Evolutionary conservation across 2,888 invertebrate genomes (phyloP).

Genomic region (Escarpia spicata): DNA sequence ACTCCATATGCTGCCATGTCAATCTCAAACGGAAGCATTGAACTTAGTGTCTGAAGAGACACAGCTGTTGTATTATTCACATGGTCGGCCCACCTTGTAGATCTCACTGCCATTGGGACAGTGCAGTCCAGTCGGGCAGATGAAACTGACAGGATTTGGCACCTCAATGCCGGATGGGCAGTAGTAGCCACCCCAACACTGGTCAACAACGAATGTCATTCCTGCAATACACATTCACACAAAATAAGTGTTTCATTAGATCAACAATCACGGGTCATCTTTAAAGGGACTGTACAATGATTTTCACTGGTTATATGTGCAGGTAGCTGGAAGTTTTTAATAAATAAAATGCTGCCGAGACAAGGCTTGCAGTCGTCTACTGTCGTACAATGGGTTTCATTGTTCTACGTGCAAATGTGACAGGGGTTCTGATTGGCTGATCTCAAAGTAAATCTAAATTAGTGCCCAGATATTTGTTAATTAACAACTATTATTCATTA

Average conservation of each 20-base stretch:
- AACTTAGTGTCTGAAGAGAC: background rate
- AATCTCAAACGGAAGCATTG: background rate
- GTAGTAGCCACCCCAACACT: constrained; percentile 62
- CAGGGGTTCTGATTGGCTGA: too few species aligned
- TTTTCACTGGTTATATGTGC: too few species aligned
- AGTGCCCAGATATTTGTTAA: too few species aligned
- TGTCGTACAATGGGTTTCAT: constrained; percentile 50
- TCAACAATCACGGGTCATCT: too few species aligned
- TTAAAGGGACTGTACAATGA: too few species aligned
- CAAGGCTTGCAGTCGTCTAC: constrained; percentile 55
- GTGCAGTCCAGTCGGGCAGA: constrained; percentile 58
- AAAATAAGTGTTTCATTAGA: too few species aligned
- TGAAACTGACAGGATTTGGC: constrained; percentile 52
- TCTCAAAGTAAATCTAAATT: too few species aligned
- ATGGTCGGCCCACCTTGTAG: constrained; percentile 49
- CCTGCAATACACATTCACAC: constrained; percentile 44
- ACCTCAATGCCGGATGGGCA: constrained; percentile 55
- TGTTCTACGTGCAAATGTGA: constrained; percentile 49
- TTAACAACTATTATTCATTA: too few species aligned
- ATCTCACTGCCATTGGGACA: constrained; percentile 61
- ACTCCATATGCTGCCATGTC: background rate
- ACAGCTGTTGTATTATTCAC: background rate
- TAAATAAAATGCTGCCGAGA: constrained; percentile 42
- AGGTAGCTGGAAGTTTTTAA: too few species aligned
- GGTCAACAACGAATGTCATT: constrained; percentile 49